These are phyloP conservation scores for Sphinx pinastri DNA, from an alignment of 2,888 invertebrate species.

Conservation along the genomic window DNA sequence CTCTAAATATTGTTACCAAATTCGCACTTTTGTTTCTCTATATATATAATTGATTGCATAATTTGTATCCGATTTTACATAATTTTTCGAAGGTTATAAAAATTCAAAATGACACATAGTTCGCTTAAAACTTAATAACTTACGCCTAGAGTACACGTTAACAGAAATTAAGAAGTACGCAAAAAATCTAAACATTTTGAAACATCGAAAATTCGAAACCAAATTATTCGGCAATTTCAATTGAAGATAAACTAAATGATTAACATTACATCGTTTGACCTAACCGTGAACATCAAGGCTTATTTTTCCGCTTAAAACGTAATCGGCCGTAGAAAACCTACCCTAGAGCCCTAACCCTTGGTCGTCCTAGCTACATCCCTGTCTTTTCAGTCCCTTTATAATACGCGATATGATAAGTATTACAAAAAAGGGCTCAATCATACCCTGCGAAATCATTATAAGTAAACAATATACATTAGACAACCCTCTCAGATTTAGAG, in stretches of 20 bases:
- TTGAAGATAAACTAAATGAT: conserved; percentile 31
- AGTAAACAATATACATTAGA: conserved; percentile 49
- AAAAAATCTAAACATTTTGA: conserved; percentile 29
- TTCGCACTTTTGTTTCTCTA: conserved; percentile 63
- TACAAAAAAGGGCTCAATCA: conserved; percentile 57
- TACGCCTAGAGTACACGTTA: conserved; percentile 43
- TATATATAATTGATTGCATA: conserved; percentile 56
- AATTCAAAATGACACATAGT: conserved; percentile 40
- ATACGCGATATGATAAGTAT: conserved; percentile 65
- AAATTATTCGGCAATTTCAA: conserved; percentile 42
- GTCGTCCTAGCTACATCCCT: conserved; percentile 73
- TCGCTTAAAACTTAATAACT: conserved; percentile 47
- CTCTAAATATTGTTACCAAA: conserved; percentile 66
- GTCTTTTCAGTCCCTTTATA: conserved; percentile 75
- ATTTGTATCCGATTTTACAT: conserved; percentile 54
- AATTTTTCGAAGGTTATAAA: conserved; percentile 42
- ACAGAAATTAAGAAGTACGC: conserved; percentile 32
- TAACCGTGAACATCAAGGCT: conserved; percentile 48
- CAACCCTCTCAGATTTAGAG: conserved; percentile 3
- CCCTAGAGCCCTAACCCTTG: conserved; percentile 60
- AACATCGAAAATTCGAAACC: conserved; percentile 12
- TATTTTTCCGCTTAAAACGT: conserved; percentile 62
- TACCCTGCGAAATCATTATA: conserved; percentile 69
- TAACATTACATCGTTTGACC: conserved; percentile 33
- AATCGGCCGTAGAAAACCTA: conserved; percentile 78